Evolutionary conservation across 2,113 vertebrate genomes (phyloP).

Genomic region (Colistium nudipinnis): DNA sequence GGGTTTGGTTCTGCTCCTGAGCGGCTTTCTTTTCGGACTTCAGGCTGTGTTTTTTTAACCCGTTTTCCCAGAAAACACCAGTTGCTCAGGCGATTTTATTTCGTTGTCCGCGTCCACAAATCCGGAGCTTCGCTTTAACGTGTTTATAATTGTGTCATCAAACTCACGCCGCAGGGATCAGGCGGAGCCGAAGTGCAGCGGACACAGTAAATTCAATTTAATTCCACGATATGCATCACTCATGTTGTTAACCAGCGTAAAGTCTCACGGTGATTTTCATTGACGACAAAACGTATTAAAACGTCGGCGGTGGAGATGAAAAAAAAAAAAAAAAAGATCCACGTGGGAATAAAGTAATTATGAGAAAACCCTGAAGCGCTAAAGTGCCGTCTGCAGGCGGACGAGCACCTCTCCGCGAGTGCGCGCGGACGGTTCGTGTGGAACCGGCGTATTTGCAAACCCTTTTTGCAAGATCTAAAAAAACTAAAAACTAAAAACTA

Average conservation of each 20-base stretch:
- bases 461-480: slow-evolving; percentile 21
- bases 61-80: background rate
- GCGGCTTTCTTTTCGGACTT: slow-evolving; percentile 6
- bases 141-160: background rate
- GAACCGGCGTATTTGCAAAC: slow-evolving; percentile 4
- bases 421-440: background rate
- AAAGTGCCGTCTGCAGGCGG: slow-evolving; percentile 31
- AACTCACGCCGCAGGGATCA: background rate
- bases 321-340: slow-evolving; percentile 47
- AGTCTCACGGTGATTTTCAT: background rate
- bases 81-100: background rate
- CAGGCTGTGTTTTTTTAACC: background rate
- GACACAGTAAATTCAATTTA: slow-evolving; percentile 6
- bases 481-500: no score
- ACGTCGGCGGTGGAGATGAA: slow-evolving; percentile 16
- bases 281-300: background rate
- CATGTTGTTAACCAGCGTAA: slow-evolving; percentile 1
- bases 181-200: slow-evolving; percentile 1
- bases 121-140: background rate
- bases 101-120: background rate
- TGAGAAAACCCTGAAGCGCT: slow-evolving; percentile 14
- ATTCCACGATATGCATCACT: background rate
- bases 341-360: slow-evolving; percentile 62
- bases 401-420: background rate
- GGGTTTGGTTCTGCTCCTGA: slow-evolving; percentile 6